Base-by-base conservation (phyloP, 1,140 invertebrate species). In the Hylaeus volcanicus region DNA sequence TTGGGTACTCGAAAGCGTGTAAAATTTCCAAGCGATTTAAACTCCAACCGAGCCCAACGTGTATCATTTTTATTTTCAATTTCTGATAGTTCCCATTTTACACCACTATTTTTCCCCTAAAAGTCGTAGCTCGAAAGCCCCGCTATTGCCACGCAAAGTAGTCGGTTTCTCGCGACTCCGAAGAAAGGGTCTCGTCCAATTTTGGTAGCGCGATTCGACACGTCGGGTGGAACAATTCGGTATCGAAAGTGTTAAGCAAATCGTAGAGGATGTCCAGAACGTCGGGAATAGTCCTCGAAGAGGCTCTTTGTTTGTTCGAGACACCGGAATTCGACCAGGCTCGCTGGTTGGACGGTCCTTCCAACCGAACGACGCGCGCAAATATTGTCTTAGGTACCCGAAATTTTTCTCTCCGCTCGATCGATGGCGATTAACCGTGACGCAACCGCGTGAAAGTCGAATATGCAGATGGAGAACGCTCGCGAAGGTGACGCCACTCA, bases 361-460 rank as follows among this genome's bases (percentile, higher is more conserved):
- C 12, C 14, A 14, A 14, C 69, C 43, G 70, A 41, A 55, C 77
- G 41, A 39, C 77, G 1, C 77, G 1, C 48, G 70, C 48, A 74
- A 79, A 79, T 79, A 79, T 79, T 79, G 53, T 66, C 43, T 79
- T 74, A 74, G 63, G 70, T 14, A 43, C 14, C 71, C 70, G 71
- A 79, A 74, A 79, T 65, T 79, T 56, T 79, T 66, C 71, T 51
- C 26, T 14, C 55, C 55, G n/a, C 1, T 41, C 56, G 26, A 74
- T 79, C 51, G 41, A 41, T 41, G 5, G 2, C 41, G 69, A 79
- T 77, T 43, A 69, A 61, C 15, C 1, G 60, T 15, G 14, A n/a
- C 41, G 12, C 15, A 11, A 8, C 2, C 1, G 15, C 3, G 51
- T 71, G 55, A 5, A 51, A 51, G 51, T 48, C 5, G 45, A 48